Evolutionary conservation across 2,888 invertebrate genomes (phyloP), one percentile per base, ranked within the genome.

Genomic region (Platycheirus albimanus): DNA sequence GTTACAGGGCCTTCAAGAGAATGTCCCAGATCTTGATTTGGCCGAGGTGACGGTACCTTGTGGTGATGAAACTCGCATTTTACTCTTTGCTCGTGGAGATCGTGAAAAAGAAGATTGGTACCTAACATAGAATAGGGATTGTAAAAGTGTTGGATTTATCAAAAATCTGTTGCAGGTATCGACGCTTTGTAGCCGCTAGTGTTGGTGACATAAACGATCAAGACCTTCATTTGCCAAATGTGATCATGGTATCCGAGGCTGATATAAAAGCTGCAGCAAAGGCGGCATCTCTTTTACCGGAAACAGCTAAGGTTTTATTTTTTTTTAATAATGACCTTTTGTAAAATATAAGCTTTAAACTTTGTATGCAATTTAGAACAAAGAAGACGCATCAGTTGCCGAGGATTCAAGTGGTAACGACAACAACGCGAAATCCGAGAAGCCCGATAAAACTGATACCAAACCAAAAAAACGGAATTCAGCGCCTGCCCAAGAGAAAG

Each of bases 71-170:
- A 89, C 88, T 33, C 87, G 90, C 41, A 78, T 91, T 24, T 66
- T 91, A 56, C 74, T 91, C 6, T 91, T 91, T 77, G 87, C 91
- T 0, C 88, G 91, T 28, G 88, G 88, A 33, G 90, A 90, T 80
- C 88, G 91, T 13, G 91, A 91, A 80, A 91, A 91, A 66, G 91
- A 91, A 79, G 91, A 91, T 80, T 91, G 91, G 91, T 87, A n/a
- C n/a, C n/a, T n/a, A 85, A 36, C 4, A 28, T 30, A 11, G 17
- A 3, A 1, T 24, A 4, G 24, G 24, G 6, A 4, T 24, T 24
- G 24, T 24, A n/a, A n/a, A n/a, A n/a, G n/a, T n/a, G n/a, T n/a
- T n/a, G n/a, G n/a, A n/a, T n/a, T n/a, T n/a, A n/a, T n/a, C n/a
- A n/a, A n/a, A n/a, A n/a, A n/a, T n/a, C n/a, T n/a, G n/a, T 38